Conservation (phyloP, 2,888 invertebrate species). For the Hoplodrina blanda region DNA sequence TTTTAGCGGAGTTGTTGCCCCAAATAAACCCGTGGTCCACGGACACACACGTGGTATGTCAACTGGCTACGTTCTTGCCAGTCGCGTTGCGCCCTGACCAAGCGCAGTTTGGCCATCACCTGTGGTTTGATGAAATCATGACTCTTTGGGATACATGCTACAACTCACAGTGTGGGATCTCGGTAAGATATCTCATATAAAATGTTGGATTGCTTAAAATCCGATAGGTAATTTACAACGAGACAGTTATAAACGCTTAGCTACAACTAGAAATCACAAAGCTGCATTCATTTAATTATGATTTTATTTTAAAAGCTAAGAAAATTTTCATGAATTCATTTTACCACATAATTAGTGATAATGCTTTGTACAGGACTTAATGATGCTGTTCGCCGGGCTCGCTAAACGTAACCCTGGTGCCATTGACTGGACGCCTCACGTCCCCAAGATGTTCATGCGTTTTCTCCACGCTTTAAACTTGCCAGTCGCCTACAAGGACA, state of each 20-base stretch:
- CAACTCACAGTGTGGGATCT: conserved; percentile 92
- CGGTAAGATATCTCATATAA: conserved; percentile 70
- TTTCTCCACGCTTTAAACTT: conserved; percentile 94
- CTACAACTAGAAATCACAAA: no score
- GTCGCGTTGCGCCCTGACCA: conserved; percentile 92
- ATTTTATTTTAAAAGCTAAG: no score
- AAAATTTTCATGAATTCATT: not conserved
- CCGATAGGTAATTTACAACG: not conserved
- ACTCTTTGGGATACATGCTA: conserved; percentile 94
- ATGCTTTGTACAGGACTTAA: conserved; percentile 90
- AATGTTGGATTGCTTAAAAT: not conserved
- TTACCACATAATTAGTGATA: not conserved
- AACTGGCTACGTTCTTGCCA: conserved; percentile 95
- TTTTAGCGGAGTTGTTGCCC: conserved; percentile 95
- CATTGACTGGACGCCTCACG: conserved; percentile 96
- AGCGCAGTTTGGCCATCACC: conserved; percentile 92
- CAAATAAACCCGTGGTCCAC: conserved; percentile 94
- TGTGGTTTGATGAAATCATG: conserved; percentile 96
- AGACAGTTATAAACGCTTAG: not conserved
- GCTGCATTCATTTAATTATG: no score
- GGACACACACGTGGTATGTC: conserved; percentile 89
- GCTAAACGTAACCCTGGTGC: conserved; percentile 94
- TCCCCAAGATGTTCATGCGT: conserved; percentile 94
- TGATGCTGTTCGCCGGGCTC: conserved; percentile 94
- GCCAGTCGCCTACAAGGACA: conserved; percentile 94